Percentiles rank a stretch among this genome's conserved stretches.
Evolutionary conservation across 1,140 invertebrate species (phyloP).

Genomic region (Mylabris phalerata): DNA sequence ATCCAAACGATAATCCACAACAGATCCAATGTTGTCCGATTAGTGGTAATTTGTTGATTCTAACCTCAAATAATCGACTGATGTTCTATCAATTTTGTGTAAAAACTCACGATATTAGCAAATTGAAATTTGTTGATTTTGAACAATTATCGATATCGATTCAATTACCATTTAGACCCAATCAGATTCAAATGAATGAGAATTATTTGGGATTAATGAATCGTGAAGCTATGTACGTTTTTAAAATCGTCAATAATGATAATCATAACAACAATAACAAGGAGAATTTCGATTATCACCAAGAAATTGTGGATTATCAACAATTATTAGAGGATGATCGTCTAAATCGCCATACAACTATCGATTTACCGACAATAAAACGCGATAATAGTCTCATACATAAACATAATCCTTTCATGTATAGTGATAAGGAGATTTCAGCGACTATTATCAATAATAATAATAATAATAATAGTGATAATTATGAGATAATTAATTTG

Average conservation of each 20-base stretch:
- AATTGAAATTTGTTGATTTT: constrained; percentile 59
- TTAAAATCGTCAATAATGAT: constrained; percentile 27
- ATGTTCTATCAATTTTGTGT: constrained; percentile 48
- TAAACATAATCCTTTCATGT: constrained; percentile 40
- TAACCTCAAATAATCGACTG: constrained; percentile 48
- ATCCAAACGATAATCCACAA: constrained; percentile 50
- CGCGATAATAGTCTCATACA: constrained; percentile 39
- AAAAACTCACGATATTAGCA: constrained; percentile 56
- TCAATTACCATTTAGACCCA: constrained; percentile 48
- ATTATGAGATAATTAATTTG: constrained; percentile 37
- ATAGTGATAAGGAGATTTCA: constrained; percentile 37
- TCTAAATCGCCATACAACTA: constrained; percentile 28
- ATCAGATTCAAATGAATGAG: constrained; percentile 48
- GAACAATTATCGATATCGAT: constrained; percentile 48
- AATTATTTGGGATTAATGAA: constrained; percentile 54
- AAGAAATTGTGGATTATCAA: constrained; percentile 30
- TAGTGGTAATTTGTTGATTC: constrained; percentile 55
- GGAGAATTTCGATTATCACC: constrained; percentile 32
- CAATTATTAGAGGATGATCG: constrained; percentile 31
- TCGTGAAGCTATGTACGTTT: constrained; percentile 42
- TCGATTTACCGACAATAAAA: constrained; percentile 37
- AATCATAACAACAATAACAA: constrained; percentile 5
- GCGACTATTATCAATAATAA: constrained; percentile 32
- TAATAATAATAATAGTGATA: background rate
- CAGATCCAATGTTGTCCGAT: constrained; percentile 53